Conservation (phyloP, 2,113 vertebrate genomes). For the Tonatia bakeri region DNA sequence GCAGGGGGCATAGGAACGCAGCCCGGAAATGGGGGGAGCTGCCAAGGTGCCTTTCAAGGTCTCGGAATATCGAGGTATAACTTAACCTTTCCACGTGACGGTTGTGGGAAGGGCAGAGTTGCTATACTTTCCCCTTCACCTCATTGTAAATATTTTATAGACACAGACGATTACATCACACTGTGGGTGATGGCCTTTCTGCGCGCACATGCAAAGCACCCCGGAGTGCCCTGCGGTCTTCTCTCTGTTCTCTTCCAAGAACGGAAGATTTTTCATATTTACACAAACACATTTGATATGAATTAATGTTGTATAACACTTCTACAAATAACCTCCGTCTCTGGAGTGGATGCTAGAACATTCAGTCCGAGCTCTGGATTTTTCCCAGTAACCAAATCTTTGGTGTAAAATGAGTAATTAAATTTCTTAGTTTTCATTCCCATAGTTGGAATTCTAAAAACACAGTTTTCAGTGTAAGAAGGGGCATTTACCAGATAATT, state of each 20-base stretch:
- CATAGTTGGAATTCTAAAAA: constrained; percentile 13
- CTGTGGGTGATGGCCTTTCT: background rate
- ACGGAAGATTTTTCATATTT: too few relatives aligned
- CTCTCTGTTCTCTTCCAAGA: background rate
- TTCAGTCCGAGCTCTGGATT: background rate
- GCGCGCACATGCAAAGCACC: background rate
- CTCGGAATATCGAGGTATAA: background rate
- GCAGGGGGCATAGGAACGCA: background rate
- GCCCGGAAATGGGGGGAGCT: background rate
- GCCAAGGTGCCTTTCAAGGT: background rate
- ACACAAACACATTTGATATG: background rate
- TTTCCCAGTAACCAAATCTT: background rate
- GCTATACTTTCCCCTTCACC: background rate
- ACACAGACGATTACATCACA: background rate
- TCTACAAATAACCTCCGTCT: background rate
- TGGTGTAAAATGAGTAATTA: background rate
- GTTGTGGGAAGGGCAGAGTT: background rate
- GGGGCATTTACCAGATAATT: background rate
- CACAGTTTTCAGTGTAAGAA: background rate
- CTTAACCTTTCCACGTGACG: background rate
- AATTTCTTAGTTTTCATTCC: constrained; percentile 4
- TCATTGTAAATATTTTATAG: background rate
- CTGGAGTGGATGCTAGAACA: background rate
- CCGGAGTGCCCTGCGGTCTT: background rate
- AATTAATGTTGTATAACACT: background rate